phyloP scores from a whole-genome alignment of 2,113 vertebrate species.

The Muntiacus muntjak region DNA sequence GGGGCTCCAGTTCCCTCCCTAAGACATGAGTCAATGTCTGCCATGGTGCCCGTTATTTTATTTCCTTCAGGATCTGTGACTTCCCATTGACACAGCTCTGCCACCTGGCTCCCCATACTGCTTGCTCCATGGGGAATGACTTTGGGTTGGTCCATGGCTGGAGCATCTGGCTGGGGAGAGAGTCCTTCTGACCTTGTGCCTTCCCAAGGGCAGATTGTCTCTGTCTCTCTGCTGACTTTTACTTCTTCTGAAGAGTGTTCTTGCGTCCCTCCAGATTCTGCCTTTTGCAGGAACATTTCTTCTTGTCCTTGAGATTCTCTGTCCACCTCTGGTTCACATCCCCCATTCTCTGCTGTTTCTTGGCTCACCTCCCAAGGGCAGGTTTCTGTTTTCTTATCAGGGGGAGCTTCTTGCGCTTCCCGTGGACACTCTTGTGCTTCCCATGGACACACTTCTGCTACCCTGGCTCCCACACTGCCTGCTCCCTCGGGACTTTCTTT shows the following conservation, averaged over 20 bases:
- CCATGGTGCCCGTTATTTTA: constrained; percentile 48
- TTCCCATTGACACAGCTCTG: constrained; percentile 77
- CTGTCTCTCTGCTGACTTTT: neutral
- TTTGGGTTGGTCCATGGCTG: neutral
- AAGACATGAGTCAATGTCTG: constrained; percentile 76
- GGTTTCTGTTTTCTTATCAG: constrained; percentile 77
- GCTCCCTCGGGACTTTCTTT: neutral
- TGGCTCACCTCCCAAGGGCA: constrained; percentile 84
- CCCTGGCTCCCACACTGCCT: neutral
- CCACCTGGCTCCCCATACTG: constrained; percentile 1
- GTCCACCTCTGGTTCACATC: neutral
- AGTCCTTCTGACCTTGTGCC: neutral
- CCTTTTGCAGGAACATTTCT: neutral
- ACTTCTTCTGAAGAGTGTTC: neutral
- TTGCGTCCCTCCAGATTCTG: neutral
- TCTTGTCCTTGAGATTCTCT: neutral
- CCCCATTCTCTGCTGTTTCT: neutral
- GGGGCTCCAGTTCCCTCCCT: constrained; percentile 22
- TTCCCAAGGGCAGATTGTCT: neutral
- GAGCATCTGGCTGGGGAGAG: neutral
- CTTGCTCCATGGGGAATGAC: neutral
- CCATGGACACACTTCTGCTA: constrained; percentile 74
- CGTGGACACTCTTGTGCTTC: constrained; percentile 70
- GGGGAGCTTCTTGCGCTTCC: constrained; percentile 50
- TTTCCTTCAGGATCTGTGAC: constrained; percentile 20